phyloP scores from a whole-genome alignment of 2,113 vertebrate genomes.

The Spizaetus ornatus region DNA sequence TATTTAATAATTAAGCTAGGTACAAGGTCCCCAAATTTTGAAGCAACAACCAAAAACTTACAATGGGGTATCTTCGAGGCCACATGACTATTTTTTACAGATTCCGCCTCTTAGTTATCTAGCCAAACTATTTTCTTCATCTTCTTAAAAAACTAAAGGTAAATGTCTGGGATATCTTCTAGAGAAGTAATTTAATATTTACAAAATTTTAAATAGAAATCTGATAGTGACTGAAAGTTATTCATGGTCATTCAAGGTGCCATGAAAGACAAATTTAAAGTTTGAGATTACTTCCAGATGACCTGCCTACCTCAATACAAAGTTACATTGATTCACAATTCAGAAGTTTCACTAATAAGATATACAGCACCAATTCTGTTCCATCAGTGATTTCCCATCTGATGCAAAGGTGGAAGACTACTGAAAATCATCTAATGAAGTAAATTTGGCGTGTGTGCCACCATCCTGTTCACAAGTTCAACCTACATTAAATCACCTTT shows the following conservation, averaged over 20 bases:
- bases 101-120: not conserved
- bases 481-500: not conserved
- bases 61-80: not conserved
- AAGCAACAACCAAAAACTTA: not conserved
- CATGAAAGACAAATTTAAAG: not conserved
- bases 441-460: not conserved
- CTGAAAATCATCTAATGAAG: not conserved
- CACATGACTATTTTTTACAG: not conserved
- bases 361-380: not conserved
- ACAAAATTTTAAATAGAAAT: not conserved
- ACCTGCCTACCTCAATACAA: not conserved
- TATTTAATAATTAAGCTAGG: not conserved
- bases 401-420: not conserved
- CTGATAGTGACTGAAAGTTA: not conserved
- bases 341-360: not conserved
- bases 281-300: not conserved
- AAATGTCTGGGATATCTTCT: not conserved
- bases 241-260: not conserved
- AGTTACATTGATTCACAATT: not conserved
- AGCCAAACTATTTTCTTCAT: not conserved
- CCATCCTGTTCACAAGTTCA: not conserved
- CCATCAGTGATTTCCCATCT: not conserved
- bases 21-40: not conserved
- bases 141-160: not conserved
- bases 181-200: not conserved